Base-by-base conservation (phyloP, 53 echinoderm and acorn worm species). In the Stichopus horrens region DNA sequence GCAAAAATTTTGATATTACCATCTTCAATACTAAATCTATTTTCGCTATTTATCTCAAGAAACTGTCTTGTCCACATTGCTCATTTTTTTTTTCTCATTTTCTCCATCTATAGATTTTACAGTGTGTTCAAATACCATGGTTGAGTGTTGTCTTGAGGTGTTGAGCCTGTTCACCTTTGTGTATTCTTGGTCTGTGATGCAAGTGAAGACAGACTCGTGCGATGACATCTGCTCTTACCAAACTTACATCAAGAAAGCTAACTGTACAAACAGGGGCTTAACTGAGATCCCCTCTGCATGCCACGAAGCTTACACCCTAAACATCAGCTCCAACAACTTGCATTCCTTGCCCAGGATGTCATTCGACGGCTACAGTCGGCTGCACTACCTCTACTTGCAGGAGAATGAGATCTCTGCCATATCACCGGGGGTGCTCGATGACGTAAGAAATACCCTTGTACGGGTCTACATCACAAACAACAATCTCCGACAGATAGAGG, bases 261-360 rank as follows among this genome's bases (percentile, higher is more conserved):
- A 83, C 55, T 91, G 91, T 71, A 55, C 52, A 5, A 22, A 88
- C 88, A 87, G 57, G 51, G 84, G 52, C 9, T 53, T 91, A 79
- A 79, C 5, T 5, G 10, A 18, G 4, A 63, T 91, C 21, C 91
- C 88, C 16, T 23, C 5, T 52, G 85, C 51, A 68, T 21, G 75
- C 9, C 75, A 0, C 8, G 8, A 10, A 83, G 75, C 51, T 4
- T 58, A 63, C 16, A 58, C 23, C 16, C 5, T 92, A 7, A 87
- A 92, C 77, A 71, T 91, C 74, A 76, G 89, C 23, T 76, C 68
- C 89, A 93, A 93, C 89, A 58, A 59, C 5, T 79, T 93, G n/a
- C 23, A 55, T 10, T 7, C 5, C 54, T 23, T 95, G 4, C 21
- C 6, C 9, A 4, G 52, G 4, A 76, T 76, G 0, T 4, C 75